Base-by-base conservation (phyloP, 2,113 vertebrate species). In the Clupea harengus region DNA sequence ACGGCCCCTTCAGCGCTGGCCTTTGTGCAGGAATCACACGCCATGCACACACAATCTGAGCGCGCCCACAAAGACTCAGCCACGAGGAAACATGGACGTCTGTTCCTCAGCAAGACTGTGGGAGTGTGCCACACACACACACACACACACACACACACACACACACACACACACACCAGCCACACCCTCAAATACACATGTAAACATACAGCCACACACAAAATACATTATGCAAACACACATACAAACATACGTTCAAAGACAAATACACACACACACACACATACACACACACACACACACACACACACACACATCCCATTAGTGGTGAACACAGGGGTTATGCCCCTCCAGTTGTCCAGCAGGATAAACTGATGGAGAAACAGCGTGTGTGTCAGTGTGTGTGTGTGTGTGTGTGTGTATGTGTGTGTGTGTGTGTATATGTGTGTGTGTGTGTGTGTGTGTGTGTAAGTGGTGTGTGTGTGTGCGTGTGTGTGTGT, bases 331-430 rank as follows among this genome's bases (percentile, higher is more conserved):
- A 96, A 96, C 95, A 95, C 92, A 95, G 95, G 95, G 97, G 97
- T 96, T 96, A 94, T 97, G 96, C 97, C 97, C 96, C 96, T 97
- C 94, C 96, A 96, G 96, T 97, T 97, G 96, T 96, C 94, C 93
- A 96, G 97, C 96, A 94, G 96, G 97, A 98, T 97, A 96, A 97
- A 98, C 97, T 99, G 97, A 98, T 97, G 98, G 52, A 54, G 10
- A 96, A 98, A 98, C 39, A 39, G 39, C 39, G 50, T 18, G 50
- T 11, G 13, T 11, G 13, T 54, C 8, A 6, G 11, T 54, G 13
- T 18, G 18, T 54, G 17, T 54, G 52, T 54, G 7, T 64, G 22
- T 64, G 20, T 64, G n/a, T 64, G 60, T 64, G 60, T 64, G 47
- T 64, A 22, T 64, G 60, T 64, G n/a, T 64, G 60, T 64, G 60